These are phyloP conservation scores for Nebria ingens DNA, from an alignment of 1,140 invertebrate species.

Conservation along the genomic window DNA sequence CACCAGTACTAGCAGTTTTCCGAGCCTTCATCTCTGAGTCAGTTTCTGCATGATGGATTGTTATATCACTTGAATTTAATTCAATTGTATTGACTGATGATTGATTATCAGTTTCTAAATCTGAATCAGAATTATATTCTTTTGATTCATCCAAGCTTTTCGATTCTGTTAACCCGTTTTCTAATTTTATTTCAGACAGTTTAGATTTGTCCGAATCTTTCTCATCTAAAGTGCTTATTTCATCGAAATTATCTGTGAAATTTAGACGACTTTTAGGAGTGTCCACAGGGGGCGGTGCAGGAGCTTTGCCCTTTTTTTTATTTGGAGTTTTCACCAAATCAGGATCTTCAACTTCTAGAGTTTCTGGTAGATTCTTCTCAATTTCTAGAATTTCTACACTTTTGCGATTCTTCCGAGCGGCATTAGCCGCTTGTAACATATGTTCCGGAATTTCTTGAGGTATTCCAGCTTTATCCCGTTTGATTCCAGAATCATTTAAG, in stretches of 20 bases:
- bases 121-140: conserved; percentile 35
- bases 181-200: conserved; percentile 6
- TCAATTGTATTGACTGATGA: conserved; percentile 48
- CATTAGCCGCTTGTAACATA: conserved; percentile 57
- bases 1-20: conserved; percentile 70
- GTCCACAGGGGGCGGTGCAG: conserved; percentile 45
- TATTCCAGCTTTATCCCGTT: conserved; percentile 45
- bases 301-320: conserved; percentile 62
- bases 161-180: conserved; percentile 15
- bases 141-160: conserved; percentile 15
- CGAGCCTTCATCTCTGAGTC: conserved; percentile 51
- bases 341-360: conserved; percentile 24
- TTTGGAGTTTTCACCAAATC: conserved; percentile 42
- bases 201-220: neutral
- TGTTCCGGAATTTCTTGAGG: conserved; percentile 54
- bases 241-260: conserved; percentile 16
- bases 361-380: conserved; percentile 12
- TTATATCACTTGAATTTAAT: conserved; percentile 60
- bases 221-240: conserved; percentile 16
- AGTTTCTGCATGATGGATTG: conserved; percentile 54
- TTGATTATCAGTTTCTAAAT: conserved; percentile 40
- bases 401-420: conserved; percentile 54
- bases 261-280: conserved; percentile 17
- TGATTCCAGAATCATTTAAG: conserved; percentile 43
- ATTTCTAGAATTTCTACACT: conserved; percentile 30